phyloP scores from a whole-genome alignment of 2,113 vertebrate genomes.

The Oplegnathus fasciatus region DNA sequence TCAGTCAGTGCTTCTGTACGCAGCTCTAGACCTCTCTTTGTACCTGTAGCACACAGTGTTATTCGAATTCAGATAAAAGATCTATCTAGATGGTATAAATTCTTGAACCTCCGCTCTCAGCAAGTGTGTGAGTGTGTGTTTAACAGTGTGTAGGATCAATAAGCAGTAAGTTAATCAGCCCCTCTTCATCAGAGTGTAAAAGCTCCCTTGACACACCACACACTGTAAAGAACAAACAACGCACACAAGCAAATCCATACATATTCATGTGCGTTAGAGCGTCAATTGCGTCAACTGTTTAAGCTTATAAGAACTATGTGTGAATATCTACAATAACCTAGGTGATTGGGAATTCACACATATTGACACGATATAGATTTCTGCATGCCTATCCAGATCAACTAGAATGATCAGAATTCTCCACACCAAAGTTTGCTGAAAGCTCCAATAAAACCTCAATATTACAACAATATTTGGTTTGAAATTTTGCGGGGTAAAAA shows the following conservation, averaged over 20 bases:
- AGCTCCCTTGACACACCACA: background rate
- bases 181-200: slow-evolving; percentile 17
- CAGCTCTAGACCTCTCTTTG: background rate
- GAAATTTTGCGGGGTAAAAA: background rate
- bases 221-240: background rate
- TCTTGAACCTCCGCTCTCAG: background rate
- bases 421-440: background rate
- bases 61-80: background rate
- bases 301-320: background rate
- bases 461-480: background rate
- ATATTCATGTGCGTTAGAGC: background rate
- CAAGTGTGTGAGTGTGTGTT: slow-evolving; percentile 1
- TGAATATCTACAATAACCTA: background rate
- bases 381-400: background rate
- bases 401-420: background rate
- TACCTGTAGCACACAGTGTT: too few relatives aligned
- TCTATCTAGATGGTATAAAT: background rate
- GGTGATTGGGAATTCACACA: background rate
- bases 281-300: background rate
- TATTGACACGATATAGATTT: background rate
- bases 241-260: background rate
- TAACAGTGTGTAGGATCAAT: slow-evolving; percentile 28
- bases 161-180: slow-evolving; percentile 25
- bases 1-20: background rate
- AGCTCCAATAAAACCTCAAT: background rate